Conservation (phyloP, 2,888 invertebrate genomes). For the Rhaphigaster nebulosa region DNA sequence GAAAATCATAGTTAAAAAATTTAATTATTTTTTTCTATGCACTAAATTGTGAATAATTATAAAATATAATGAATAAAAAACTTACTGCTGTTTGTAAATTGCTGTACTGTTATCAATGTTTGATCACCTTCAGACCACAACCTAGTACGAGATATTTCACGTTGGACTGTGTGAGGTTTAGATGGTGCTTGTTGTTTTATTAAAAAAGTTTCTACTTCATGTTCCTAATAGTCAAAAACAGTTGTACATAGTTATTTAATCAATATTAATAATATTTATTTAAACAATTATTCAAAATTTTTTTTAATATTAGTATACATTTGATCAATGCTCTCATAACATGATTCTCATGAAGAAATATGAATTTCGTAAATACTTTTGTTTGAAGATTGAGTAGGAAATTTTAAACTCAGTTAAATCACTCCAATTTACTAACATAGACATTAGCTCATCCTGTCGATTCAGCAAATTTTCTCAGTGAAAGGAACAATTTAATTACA, state of each 20-base stretch:
- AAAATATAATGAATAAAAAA: neutral
- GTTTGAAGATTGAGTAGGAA: no score
- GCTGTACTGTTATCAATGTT: conserved; percentile 62
- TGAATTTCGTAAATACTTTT: neutral
- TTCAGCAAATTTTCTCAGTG: neutral
- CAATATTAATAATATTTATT: conserved; percentile 6
- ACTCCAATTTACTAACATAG: neutral
- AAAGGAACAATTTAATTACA: neutral
- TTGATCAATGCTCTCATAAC: neutral
- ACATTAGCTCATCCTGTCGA: no score
- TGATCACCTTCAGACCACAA: conserved; percentile 69
- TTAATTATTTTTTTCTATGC: neutral
- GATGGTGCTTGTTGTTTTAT: conserved; percentile 84
- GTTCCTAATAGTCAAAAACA: conserved; percentile 71
- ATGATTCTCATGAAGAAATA: neutral
- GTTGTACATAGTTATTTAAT: neutral
- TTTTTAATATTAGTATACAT: neutral
- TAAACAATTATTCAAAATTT: neutral
- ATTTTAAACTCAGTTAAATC: no score
- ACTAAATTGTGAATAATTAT: neutral
- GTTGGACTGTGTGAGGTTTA: conserved; percentile 65
- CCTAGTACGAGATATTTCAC: conserved; percentile 66
- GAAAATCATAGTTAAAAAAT: conserved; percentile 61
- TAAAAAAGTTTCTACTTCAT: conserved; percentile 89
- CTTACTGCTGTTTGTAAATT: conserved; percentile 61